These are phyloP conservation scores for Hexactinellida sp. DNA, from an alignment of 37 sponge, comb jelly and placozoan species.

Conservation along the genomic window DNA sequence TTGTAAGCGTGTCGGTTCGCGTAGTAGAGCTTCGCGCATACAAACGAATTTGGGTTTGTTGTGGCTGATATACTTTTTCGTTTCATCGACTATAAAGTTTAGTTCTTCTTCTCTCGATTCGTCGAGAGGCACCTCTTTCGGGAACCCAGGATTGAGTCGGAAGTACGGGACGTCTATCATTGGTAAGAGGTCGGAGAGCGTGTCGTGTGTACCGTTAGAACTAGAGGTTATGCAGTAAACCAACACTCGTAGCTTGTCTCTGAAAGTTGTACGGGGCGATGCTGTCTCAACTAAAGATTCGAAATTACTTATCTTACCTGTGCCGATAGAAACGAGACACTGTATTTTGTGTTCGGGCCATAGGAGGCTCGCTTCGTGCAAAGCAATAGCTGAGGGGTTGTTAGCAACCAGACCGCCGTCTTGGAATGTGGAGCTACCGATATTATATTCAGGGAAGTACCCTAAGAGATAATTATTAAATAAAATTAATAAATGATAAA, in stretches of 20 bases:
- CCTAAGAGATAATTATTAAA: too few species aligned
- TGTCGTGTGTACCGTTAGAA: constrained; percentile 12
- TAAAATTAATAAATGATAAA: too few species aligned
- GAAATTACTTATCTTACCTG: constrained; percentile 30
- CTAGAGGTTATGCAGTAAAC: not conserved
- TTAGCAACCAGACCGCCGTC: constrained; percentile 79
- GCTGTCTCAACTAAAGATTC: not conserved
- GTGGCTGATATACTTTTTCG: constrained; percentile 28
- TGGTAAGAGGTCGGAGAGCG: not conserved
- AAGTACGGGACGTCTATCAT: constrained; percentile 28
- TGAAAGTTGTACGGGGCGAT: constrained; percentile 8
- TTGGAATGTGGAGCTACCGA: constrained; percentile 16
- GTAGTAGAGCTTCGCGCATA: not conserved
- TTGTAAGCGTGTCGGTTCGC: not conserved
- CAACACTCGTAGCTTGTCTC: constrained; percentile 33
- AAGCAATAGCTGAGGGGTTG: constrained; percentile 70
- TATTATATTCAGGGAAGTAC: not conserved
- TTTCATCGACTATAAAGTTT: constrained; percentile 32
- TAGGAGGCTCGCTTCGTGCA: constrained; percentile 62
- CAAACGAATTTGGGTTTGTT: not conserved
- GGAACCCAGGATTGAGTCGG: constrained; percentile 62
- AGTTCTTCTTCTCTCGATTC: constrained; percentile 45
- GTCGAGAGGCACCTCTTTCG: constrained; percentile 50
- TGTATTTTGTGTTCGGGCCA: constrained; percentile 69
- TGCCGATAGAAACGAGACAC: constrained; percentile 70